Evolutionary conservation across 2,888 invertebrate genomes (phyloP), one percentile per base, ranked within the genome.

Genomic region (Harpagoxenus sublaevis): DNA sequence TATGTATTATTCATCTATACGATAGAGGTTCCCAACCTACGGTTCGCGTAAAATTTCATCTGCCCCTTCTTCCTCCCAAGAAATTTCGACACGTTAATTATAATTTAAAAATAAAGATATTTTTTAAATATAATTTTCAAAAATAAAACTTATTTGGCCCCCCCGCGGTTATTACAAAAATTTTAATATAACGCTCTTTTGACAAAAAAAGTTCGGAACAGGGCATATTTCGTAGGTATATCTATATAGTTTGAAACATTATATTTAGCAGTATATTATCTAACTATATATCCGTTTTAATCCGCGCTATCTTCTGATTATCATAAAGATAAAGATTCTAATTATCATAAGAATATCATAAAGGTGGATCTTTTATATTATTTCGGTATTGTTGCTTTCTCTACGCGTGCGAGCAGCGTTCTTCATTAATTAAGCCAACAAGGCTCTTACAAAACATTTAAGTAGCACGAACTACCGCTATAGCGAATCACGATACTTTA

Each of bases 401-500:
- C 5, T 39, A 71, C 2, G 9, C 9, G n/a, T n/a, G 51, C 31
- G 2, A 65, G 15, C 35, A 2, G 9, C 3, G 51, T 70, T 70
- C 8, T n/a, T 53, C 18, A 31, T 53, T 66, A 66, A 66, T 66
- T 51, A 35, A 70, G 48, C 65, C 0, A 53, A 70, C 31, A 28
- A 45, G 9, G 18, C 3, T 66, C 45, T 28, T 15, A 53, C 53
- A 55, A 55, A 71, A 71, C 9, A 2, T 55, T 70, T 23, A 70
- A 35, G 23, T 53, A 23, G n/a, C 35, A 39, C 53, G 4, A 39
- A 39, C n/a, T 71, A 53, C 53, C 35, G 53, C 15, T 55, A 53
- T 15, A 23, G 31, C 15, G 9, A 71, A 55, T 23, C 35, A 51
- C n/a, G n/a, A 51, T 23, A 23, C 23, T 23, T n/a, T n/a, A n/a